A percentile compares a stretch with the other conserved stretches of the same genome.
Evolutionary conservation across 53 echinoderm and acorn worm species (phyloP).

Genomic region (Actinopyga echinites): DNA sequence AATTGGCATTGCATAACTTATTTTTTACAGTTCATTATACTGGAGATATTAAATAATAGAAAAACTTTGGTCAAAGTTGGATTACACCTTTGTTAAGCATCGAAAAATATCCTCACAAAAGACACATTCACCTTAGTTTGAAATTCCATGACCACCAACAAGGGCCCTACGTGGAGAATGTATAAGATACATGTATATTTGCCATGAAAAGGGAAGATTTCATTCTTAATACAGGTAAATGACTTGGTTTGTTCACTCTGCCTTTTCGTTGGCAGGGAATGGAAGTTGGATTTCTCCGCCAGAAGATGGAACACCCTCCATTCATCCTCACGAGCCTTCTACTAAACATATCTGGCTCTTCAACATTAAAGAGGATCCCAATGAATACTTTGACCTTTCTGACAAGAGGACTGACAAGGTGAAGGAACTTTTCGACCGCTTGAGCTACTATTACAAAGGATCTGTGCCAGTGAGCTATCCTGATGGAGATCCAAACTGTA

Average conservation of each 20-base stretch:
- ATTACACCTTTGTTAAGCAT: no score
- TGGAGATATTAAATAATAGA: no score
- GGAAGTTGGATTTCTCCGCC: constrained; percentile 82
- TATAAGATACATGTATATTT: no score
- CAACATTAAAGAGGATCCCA: constrained; percentile 80
- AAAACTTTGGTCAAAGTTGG: no score
- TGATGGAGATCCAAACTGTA: constrained; percentile 51
- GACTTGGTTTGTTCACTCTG: no score
- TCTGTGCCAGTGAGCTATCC: constrained; percentile 72
- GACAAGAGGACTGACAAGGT: constrained; percentile 60
- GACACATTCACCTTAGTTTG: no score
- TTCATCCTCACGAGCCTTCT: constrained; percentile 44
- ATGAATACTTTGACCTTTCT: constrained; percentile 75
- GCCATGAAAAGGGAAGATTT: no score
- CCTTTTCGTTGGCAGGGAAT: constrained; percentile 41
- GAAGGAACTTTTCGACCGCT: constrained; percentile 53
- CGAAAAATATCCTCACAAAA: no score
- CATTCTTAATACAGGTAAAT: neutral
- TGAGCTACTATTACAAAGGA: constrained; percentile 57
- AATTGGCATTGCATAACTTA: no score
- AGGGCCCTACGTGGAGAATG: no score
- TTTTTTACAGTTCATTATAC: no score
- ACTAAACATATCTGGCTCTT: constrained; percentile 86
- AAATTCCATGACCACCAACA: no score
- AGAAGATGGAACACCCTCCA: constrained; percentile 55